A percentile compares a stretch with the other conserved stretches of the same genome.
These are phyloP conservation scores for Nibea coibor DNA, from an alignment of 2,113 vertebrate genomes.

Conservation along the genomic window DNA sequence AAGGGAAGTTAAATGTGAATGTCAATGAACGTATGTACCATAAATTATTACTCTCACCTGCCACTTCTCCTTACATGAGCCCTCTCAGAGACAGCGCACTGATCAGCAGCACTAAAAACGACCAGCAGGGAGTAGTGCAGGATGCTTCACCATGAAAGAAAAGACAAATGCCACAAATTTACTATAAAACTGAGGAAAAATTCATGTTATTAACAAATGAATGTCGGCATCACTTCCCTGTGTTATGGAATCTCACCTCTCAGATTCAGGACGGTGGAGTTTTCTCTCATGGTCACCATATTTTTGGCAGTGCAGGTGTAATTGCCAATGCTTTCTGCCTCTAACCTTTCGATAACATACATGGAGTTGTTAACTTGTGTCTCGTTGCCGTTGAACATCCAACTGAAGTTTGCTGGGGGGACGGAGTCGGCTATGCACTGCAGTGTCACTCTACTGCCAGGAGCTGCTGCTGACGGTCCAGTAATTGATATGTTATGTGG, in stretches of 20 bases:
- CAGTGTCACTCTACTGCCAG: slow-evolving; percentile 58
- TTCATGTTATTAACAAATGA: too few relatives aligned
- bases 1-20: neutral
- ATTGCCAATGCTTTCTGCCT: slow-evolving; percentile 49
- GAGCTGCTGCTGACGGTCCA: slow-evolving; percentile 33
- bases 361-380: slow-evolving; percentile 36
- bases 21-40: neutral
- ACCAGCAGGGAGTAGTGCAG: slow-evolving; percentile 61
- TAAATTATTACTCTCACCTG: neutral
- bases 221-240: neutral
- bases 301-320: slow-evolving; percentile 79
- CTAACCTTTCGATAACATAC: slow-evolving; percentile 63
- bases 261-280: slow-evolving; percentile 54
- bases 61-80: neutral
- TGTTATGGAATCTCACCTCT: slow-evolving; percentile 50
- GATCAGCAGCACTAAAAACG: slow-evolving; percentile 36
- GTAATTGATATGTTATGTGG: slow-evolving; percentile 68
- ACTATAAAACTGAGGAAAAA: neutral
- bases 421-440: slow-evolving; percentile 66
- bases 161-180: neutral
- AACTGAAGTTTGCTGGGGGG: slow-evolving; percentile 69
- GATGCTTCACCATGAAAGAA: slow-evolving; percentile 50
- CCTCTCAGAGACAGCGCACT: slow-evolving; percentile 20
- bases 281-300: slow-evolving; percentile 61
- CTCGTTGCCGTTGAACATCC: slow-evolving; percentile 71